Conservation (phyloP, 23 tunicate species). For the Aplidium turbinatum region DNA sequence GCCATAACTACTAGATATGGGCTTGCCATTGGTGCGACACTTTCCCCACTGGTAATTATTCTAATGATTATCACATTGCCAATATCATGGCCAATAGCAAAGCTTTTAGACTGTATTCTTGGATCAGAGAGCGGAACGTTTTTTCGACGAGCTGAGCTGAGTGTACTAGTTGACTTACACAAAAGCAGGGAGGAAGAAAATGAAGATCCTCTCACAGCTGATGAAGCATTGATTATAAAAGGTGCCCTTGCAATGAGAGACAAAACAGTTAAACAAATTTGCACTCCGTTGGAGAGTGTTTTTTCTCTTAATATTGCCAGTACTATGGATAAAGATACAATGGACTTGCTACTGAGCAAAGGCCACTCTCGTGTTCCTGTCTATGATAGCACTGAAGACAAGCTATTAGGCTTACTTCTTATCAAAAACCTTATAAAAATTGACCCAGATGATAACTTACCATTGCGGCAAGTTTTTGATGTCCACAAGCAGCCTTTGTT, state of each 20-base stretch:
- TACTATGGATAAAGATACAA: conserved; percentile 59
- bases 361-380: conserved; percentile 93
- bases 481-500: conserved; percentile 54
- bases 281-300: conserved; percentile 72
- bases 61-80: conserved; percentile 76
- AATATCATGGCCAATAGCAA: conserved; percentile 89
- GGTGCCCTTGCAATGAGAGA: conserved; percentile 94
- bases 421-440: conserved; percentile 83
- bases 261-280: conserved; percentile 54
- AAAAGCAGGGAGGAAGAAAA: conserved; percentile 53
- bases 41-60: conserved; percentile 79
- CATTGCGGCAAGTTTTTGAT: conserved; percentile 57
- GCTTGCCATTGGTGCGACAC: conserved; percentile 83
- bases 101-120: conserved; percentile 79
- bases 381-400: conserved; percentile 42
- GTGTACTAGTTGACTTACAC: conserved; percentile 79
- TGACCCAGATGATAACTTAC: conserved; percentile 67
- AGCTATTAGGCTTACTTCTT: conserved; percentile 68
- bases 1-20: conserved; percentile 93
- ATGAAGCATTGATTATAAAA: conserved; percentile 81
- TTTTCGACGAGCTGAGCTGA: conserved; percentile 86
- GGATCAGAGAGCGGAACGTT: conserved; percentile 84
- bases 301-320: conserved; percentile 58
- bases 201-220: conserved; percentile 88
- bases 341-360: conserved; percentile 55